Base-by-base conservation (phyloP, 2,888 invertebrate species). In the Adela reaumurella region DNA sequence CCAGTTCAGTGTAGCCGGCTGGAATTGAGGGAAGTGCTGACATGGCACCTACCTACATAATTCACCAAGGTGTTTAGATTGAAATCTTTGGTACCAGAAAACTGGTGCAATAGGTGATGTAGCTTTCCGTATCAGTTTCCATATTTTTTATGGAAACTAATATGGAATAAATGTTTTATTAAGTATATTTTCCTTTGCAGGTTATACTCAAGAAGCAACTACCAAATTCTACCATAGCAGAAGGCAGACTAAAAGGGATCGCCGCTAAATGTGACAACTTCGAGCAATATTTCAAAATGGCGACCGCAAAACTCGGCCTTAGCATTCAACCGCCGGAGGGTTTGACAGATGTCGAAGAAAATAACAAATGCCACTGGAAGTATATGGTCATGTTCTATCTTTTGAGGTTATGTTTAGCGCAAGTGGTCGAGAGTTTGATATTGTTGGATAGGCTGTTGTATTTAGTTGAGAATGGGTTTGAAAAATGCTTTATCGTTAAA, bases 381-480 rank as follows among this genome's bases (percentile, higher is more conserved):
- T 82, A 84, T 60, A 71, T 93, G 49, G 81, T 87, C 54, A 62
- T 87, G 47, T 95, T 93, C 67, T 91, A 91, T 76, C 81, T 92
- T 56, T 61, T 94, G 43, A 82, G 93, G 53, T 81, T 90, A 59
- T 81, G 86, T 52, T 76, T 93, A 55, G 90, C 94, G 1, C 90
- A 92, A 17, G 83, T 90, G 17, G 74, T 96, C 17, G 96, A 96
- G 66, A 83, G 85, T 56, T 74, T 93, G 2, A 89, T 96, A 58
- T 73, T 95, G 51, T 72, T 94, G 49, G 96, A 97, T 67, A 83
- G 94, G 58, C 65, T 91, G 43, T 72, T 90, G 57, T 95, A 81
- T 80, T 81, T 96, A 24, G 68, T 83, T 51, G 92, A 93, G 61
- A 77, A 77, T 57, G 81, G 79, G 2, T 77, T 77, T 58, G 59